Conservation (phyloP, 2,888 invertebrate genomes). For the Mechanitis mazaeus region DNA sequence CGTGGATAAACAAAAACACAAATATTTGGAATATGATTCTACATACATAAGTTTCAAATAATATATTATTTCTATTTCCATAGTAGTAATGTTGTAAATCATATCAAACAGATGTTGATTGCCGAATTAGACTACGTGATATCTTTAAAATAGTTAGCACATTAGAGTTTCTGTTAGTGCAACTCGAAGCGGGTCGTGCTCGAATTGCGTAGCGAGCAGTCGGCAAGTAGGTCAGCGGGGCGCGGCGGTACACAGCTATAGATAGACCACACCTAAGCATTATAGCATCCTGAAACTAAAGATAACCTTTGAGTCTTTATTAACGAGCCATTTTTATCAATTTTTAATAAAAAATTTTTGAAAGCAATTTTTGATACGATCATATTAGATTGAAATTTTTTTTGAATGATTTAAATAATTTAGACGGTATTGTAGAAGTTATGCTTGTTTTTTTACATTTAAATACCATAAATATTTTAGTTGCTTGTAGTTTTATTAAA, state of each 20-base stretch:
- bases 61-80: too few relatives aligned
- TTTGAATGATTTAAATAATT: too few relatives aligned
- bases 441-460: too few relatives aligned
- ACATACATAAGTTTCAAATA: too few relatives aligned
- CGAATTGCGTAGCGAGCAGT: conserved; percentile 69
- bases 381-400: too few relatives aligned
- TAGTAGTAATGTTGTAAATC: too few relatives aligned
- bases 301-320: conserved; percentile 8
- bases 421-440: too few relatives aligned
- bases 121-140: conserved; percentile 17
- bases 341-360: too few relatives aligned
- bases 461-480: too few relatives aligned
- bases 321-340: conserved; percentile 6
- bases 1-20: too few relatives aligned
- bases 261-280: conserved; percentile 29
- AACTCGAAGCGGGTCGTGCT: conserved; percentile 59
- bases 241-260: conserved; percentile 32
- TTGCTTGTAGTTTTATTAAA: neutral
- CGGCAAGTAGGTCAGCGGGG: conserved; percentile 72
- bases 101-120: neutral
- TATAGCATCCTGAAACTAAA: conserved; percentile 28
- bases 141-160: conserved; percentile 25
- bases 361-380: too few relatives aligned
- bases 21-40: too few relatives aligned
- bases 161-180: conserved; percentile 29